Evolutionary conservation across 2,888 invertebrate genomes (phyloP).

Genomic region (Acanthosepion esculentum): DNA sequence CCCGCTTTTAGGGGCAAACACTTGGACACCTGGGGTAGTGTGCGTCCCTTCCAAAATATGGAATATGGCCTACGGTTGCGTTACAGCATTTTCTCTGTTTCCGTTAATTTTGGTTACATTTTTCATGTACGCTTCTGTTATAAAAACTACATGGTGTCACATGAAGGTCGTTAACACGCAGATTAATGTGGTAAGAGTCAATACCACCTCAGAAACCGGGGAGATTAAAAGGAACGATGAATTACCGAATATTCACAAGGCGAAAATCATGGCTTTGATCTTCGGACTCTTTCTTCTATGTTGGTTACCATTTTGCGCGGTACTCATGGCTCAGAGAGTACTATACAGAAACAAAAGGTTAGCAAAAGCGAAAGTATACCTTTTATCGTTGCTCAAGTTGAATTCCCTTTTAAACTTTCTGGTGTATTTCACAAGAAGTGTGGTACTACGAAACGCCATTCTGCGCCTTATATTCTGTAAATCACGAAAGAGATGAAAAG

Average conservation of each 20-base stretch:
- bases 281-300: background rate
- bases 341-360: background rate
- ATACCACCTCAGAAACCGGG: background rate
- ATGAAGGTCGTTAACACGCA: background rate
- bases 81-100: background rate
- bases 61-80: background rate
- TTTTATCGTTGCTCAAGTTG: background rate
- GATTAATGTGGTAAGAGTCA: background rate
- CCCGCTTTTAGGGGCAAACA: background rate
- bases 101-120: background rate
- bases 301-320: conserved; percentile 1
- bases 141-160: conserved; percentile 1
- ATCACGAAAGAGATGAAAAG: background rate
- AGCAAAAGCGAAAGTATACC: background rate
- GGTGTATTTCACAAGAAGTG: background rate
- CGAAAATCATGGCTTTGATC: background rate
- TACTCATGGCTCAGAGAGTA: background rate
- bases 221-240: background rate
- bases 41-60: background rate
- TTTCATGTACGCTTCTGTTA: background rate
- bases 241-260: background rate
- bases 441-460: background rate
- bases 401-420: background rate
- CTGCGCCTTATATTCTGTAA: background rate
- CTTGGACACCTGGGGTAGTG: background rate